phyloP scores from a whole-genome alignment of 2,113 vertebrate species.

The Scytalopus superciliaris region DNA sequence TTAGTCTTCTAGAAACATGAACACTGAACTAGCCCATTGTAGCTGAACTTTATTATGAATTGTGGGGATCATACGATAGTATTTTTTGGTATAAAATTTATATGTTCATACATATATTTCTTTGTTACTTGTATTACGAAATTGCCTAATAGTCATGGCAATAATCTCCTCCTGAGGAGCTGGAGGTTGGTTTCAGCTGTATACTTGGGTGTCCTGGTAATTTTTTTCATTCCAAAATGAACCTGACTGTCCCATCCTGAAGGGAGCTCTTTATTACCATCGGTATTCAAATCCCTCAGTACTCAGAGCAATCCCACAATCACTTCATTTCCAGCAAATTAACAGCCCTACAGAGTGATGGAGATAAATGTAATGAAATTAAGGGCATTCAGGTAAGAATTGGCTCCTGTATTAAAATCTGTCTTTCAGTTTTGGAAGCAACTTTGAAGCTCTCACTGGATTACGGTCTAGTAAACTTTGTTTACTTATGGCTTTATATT shows the following conservation, averaged over 20 bases:
- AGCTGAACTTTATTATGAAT: background rate
- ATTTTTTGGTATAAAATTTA: background rate
- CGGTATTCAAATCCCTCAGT: conserved; percentile 81
- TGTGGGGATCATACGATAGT: fast-evolving
- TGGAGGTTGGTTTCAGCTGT: background rate
- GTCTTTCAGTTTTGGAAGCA: background rate
- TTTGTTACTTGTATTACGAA: background rate
- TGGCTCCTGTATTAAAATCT: conserved; percentile 38
- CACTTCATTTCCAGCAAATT: conserved; percentile 81
- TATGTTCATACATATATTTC: background rate
- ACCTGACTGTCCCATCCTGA: conserved; percentile 69
- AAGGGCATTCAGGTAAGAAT: conserved; percentile 61
- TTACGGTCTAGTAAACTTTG: background rate
- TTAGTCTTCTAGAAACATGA: background rate
- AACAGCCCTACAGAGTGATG: conserved; percentile 71
- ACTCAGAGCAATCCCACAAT: conserved; percentile 87
- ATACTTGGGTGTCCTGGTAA: background rate
- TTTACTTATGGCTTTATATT: background rate
- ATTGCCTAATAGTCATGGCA: background rate
- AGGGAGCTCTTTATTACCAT: conserved; percentile 88
- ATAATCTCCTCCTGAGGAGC: background rate
- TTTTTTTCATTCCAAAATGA: background rate
- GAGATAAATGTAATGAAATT: conserved; percentile 70
- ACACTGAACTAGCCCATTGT: background rate
- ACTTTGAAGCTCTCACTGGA: background rate